Conservation (phyloP, 2,113 vertebrate species). For the Cygnus buccinator region DNA sequence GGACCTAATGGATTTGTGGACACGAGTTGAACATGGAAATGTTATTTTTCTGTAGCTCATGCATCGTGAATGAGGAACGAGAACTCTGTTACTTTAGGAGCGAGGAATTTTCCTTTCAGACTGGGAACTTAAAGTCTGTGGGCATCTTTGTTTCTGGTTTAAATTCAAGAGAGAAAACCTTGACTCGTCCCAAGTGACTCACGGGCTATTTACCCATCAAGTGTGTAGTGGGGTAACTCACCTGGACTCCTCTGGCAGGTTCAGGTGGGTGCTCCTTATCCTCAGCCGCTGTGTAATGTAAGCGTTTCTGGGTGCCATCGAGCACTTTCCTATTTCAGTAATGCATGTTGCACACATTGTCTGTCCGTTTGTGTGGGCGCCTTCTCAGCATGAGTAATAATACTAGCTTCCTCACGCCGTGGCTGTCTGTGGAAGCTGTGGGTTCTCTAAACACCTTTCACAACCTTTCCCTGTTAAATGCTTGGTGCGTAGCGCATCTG, state of each 20-base stretch:
- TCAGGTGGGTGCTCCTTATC: background rate
- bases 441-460: background rate
- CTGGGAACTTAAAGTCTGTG: background rate
- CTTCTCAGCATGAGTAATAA: background rate
- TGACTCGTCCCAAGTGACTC: background rate
- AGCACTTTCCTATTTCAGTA: background rate
- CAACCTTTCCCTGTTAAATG: background rate
- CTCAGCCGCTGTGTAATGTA: background rate
- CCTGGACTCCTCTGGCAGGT: background rate
- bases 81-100: background rate
- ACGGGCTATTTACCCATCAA: background rate
- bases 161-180: background rate
- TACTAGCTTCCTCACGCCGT: background rate
- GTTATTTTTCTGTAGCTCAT: background rate
- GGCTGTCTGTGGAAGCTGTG: background rate
- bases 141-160: background rate
- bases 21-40: background rate
- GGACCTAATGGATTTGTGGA: background rate
- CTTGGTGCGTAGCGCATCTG: background rate
- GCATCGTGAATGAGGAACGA: background rate
- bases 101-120: conserved; percentile 14
- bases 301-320: background rate
- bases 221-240: background rate
- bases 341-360: background rate
- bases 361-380: background rate